phyloP scores from a whole-genome alignment of 1,140 invertebrate species.

The Panulirus ornatus region DNA sequence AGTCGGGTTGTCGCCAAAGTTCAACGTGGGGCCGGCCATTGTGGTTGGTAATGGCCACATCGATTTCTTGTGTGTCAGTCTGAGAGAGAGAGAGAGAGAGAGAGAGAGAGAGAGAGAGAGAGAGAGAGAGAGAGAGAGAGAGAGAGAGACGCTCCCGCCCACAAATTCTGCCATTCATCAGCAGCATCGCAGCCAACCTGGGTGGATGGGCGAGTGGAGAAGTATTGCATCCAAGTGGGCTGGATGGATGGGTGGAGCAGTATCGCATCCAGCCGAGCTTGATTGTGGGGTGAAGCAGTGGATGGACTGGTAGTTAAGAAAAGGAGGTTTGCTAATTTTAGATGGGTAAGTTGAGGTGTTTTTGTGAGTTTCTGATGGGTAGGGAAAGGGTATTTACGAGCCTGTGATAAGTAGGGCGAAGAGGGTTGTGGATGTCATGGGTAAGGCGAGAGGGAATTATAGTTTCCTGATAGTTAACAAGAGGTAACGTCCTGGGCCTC shows the following conservation, averaged over 20 bases:
- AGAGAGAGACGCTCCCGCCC: not conserved
- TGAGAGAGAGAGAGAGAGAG: not conserved
- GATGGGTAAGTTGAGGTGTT: too few relatives aligned
- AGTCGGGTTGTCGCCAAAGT: not conserved
- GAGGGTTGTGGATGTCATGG: too few relatives aligned
- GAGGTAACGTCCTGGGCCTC: too few relatives aligned
- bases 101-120: not conserved
- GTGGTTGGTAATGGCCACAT: not conserved
- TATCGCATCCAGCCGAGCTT: too few relatives aligned
- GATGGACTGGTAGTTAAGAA: too few relatives aligned
- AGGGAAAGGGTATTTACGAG: not conserved
- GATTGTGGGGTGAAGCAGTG: too few relatives aligned
- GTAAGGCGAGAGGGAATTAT: too few relatives aligned
- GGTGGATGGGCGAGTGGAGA: not conserved
- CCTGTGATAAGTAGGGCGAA: not conserved
- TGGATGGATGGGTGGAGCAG: too few relatives aligned
- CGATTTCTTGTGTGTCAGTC: slow-evolving; percentile 12
- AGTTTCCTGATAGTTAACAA: too few relatives aligned
- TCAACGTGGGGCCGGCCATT: not conserved
- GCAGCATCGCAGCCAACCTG: not conserved
- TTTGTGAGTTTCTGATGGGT: not conserved
- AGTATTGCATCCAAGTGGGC: too few relatives aligned
- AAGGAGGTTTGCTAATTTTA: too few relatives aligned
- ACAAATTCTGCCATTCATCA: not conserved
- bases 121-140: not conserved